Conservation (phyloP, 1,140 invertebrate species). For the Nephotettix cincticeps region DNA sequence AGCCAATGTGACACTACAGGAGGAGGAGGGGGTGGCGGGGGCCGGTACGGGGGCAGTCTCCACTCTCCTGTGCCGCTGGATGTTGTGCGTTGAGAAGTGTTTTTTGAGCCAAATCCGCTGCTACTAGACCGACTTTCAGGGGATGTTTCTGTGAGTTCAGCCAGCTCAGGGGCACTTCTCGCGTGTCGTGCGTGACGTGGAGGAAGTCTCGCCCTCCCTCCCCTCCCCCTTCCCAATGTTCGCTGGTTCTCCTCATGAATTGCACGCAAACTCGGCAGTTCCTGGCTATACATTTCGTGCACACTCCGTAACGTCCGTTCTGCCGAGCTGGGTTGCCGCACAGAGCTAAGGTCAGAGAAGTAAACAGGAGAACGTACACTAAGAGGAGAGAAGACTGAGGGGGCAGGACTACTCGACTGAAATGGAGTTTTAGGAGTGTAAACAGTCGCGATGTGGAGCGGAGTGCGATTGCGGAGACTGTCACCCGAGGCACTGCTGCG, state of each 20-base stretch:
- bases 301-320: conserved; percentile 69
- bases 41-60: conserved; percentile 69
- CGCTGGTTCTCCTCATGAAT: conserved; percentile 66
- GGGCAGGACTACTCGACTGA: conserved; percentile 65
- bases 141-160: conserved; percentile 60
- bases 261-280: conserved; percentile 68
- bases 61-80: conserved; percentile 69
- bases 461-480: conserved; percentile 47
- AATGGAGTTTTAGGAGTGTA: conserved; percentile 56
- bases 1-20: conserved; percentile 24
- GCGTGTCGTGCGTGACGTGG: conserved; percentile 63
- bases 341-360: conserved; percentile 82
- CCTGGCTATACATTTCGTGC: conserved; percentile 68
- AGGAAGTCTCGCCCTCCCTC: conserved; percentile 52
- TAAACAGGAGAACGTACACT: conserved; percentile 63
- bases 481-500: conserved; percentile 63
- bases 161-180: conserved; percentile 62
- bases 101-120: conserved; percentile 88
- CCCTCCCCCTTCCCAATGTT: conserved; percentile 29
- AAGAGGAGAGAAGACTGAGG: conserved; percentile 48
- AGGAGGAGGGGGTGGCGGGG: conserved; percentile 60
- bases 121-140: conserved; percentile 84
- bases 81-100: conserved; percentile 76
- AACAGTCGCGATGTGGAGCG: conserved; percentile 46
- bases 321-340: conserved; percentile 73